Evolutionary conservation across 2,888 invertebrate genomes (phyloP), one percentile per base, ranked within the genome.

Genomic region (Bombylius major): DNA sequence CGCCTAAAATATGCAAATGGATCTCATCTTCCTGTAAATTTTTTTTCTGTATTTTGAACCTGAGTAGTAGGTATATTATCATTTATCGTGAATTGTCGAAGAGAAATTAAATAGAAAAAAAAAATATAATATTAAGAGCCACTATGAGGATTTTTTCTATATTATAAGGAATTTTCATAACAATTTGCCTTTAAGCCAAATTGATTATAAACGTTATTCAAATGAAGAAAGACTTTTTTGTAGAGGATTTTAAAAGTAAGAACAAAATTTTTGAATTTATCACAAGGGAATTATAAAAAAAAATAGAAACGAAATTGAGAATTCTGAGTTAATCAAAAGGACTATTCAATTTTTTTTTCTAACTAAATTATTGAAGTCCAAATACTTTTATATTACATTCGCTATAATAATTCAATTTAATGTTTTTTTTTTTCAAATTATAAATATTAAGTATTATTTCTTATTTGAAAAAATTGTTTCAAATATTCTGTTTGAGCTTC

Each of bases 1-100:
- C 57, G 58, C 58, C 54, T 58, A 58, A 61, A 61, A 60, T 60
- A 61, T 61, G 61, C 59, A 61, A 61, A 61, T 61, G 56, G 55
- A 36, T 51, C 54, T 53, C 48, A 47, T 42, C 39, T 5, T 11
- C 11, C 39, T 36, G 6, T 36, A 36, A 13, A 13, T n/a, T 12
- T 13, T 13, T 44, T 44, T 13, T 5, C 5, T 44, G 5, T 44
- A 12, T 44, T 44, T n/a, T 3, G 34, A 33, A 13, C 23, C 49
- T 33, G 11, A n/a, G 45, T 14, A 54, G 54, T 54, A 49, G 44
- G 49, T 53, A 53, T 53, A 42, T 39, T 23, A 36, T 6, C 34
- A 34, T 7, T 34, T 39, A 39, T 42, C 53, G 53, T 48, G 45
- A 50, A 54, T 54, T 50, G 50, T 50, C 34, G 50, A 50, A 54